Base-by-base conservation (phyloP, 92 coral and sea anemone species). In the Epizoanthus fatuus region DNA sequence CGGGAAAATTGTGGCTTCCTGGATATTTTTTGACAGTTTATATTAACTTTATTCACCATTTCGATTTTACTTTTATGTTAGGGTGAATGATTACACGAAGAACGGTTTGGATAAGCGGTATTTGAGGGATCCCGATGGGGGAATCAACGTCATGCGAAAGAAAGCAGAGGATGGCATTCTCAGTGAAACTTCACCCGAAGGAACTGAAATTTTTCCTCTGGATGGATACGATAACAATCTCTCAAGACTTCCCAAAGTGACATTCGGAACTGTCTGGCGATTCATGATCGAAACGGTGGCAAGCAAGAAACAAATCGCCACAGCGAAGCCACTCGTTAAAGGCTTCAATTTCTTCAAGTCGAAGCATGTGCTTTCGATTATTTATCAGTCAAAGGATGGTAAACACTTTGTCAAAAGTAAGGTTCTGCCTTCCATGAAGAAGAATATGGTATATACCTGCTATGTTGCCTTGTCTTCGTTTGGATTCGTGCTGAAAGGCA, bases 391-490 rank as follows among this genome's bases (percentile, higher is more conserved):
- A n/a, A 52, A 72, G 19, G n/a, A 52, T 19, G 72, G 69, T 5
- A 87, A 87, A 63, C 74, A 69, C 37, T 87, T 35, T 14, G 59
- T 80, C 14, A 70, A 71, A 51, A 62, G 79, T 38, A 39, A 78
- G 14, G 89, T 86, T 40, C 74, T 86, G 11, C 89, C 89, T 17
- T 86, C 86, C 13, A 78, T 86, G 89, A 86, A 86, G 22, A 86
- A 86, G 35, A 32, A 25, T 44, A 29, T 75, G 47, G 73, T 80
- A 4, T 87, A 87, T 59, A 9, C 86, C 1, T 80, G 91, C 63
- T 80, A 29, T 22, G 4, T 86, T 32, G 35, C 6, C 12, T 40
- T 87, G 29, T 66, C 80, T 37, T 62, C 81, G 15, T 32, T 71
- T 32, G 73, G 73, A 22, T 52, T 32, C 81, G 83, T 81, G 19